Evolutionary conservation across 2,113 vertebrate species (phyloP), one percentile per base, ranked within the genome.

Genomic region (Martes martes): DNA sequence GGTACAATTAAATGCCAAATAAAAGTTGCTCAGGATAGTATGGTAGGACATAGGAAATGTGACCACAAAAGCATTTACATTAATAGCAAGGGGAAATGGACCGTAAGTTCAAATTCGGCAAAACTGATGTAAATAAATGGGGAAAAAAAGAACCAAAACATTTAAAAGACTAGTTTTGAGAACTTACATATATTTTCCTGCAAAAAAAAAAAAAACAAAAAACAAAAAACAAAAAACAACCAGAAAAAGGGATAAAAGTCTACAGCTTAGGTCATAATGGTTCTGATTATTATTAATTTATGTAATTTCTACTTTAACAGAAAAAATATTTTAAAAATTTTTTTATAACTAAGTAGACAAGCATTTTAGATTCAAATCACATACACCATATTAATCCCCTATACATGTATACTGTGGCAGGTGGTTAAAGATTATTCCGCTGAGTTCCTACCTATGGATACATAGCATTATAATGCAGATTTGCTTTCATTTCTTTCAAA

Each of bases 261-360:
- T 88, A 52, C 31, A 24, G 28, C n/a, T 81, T 79, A 83, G 90
- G 28, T 52, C 65, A 80, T 87, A 97, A 95, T 92, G 85, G 28
- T 42, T 93, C 42, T 92, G 76, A 96, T 92, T 97, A 96, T 92
- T 97, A 96, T 65, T 98, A 92, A 92, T 94, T 95, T 96, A 89
- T 91, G 26, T 91, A 94, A 91, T 65, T 19, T 71, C 31, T 55
- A 93, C 47, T 71, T 85, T 81, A 90, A 50, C 67, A 55, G 15
- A 39, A 79, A 96, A 91, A 97, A 47, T 6, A 1, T 47, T 92
- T 96, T 65, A 11, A 89, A 76, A 36, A 79, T 24, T 52, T 80
- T 80, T 80, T 97, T 65, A 79, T 76, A 78, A 89, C 69, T 82
- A 93, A 93, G 39, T 91, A 76, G 33, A 55, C 15, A 94, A 79